Evolutionary conservation across 2,797 vertebrate species (phyloP).

Genomic region (Sylvilagus floridanus): DNA sequence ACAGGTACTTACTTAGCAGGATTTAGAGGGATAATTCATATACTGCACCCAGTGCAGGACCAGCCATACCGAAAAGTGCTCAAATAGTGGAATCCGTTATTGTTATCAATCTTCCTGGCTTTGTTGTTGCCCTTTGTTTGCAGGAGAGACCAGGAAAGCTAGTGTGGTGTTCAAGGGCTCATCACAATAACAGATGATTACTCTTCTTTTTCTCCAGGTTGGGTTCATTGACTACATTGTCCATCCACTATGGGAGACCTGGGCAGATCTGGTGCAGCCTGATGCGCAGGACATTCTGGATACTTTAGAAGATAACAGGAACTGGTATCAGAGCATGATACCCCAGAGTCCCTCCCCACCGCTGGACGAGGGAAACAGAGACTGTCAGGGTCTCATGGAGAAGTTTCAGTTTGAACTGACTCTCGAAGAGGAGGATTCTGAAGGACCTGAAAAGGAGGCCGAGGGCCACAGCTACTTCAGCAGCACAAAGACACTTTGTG

Average conservation of each 20-base stretch:
- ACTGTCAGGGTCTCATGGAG: slow-evolving; percentile 90
- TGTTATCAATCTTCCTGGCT: background rate
- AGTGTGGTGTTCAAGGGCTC: background rate
- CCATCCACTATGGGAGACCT: slow-evolving; percentile 98
- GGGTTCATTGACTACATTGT: slow-evolving; percentile 99
- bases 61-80: background rate
- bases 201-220: slow-evolving; percentile 89
- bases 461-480: slow-evolving; percentile 87
- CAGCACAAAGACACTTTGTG: slow-evolving; percentile 88
- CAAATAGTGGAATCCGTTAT: background rate
- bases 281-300: slow-evolving; percentile 99
- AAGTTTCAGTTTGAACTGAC: slow-evolving; percentile 98
- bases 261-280: slow-evolving; percentile 98
- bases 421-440: slow-evolving; percentile 94
- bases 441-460: slow-evolving; percentile 90
- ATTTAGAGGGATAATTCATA: background rate
- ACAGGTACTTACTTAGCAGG: background rate
- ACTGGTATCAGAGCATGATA: slow-evolving; percentile 99
- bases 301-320: slow-evolving; percentile 97
- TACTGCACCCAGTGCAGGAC: background rate
- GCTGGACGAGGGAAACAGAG: slow-evolving; percentile 91
- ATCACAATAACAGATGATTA: background rate
- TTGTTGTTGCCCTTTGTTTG: background rate
- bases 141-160: background rate
- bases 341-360: slow-evolving; percentile 98